Percentiles rank a stretch among this genome's conserved stretches.
These are phyloP conservation scores for Halcyon smyrnensis DNA, from an alignment of 2,797 vertebrate genomes.

Conservation along the genomic window DNA sequence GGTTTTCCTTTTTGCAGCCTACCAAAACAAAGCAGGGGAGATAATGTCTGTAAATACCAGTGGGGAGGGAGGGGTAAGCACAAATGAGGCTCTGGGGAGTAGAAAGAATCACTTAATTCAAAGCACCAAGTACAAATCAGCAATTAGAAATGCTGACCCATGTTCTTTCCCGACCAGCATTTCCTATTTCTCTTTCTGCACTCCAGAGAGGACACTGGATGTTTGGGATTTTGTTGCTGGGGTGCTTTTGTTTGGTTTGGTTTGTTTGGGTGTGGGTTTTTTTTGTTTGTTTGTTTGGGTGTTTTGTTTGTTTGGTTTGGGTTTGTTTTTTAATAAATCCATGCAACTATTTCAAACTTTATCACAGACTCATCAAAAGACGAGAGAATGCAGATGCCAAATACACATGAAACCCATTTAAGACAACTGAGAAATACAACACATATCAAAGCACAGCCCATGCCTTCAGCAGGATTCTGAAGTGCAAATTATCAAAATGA, in stretches of 20 bases:
- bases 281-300: too few species aligned
- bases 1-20: background rate
- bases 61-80: background rate
- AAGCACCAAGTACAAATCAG: constrained; percentile 24
- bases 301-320: too few species aligned
- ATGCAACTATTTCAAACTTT: background rate
- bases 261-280: too few species aligned
- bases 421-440: background rate
- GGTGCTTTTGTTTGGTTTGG: background rate
- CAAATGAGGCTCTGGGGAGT: background rate
- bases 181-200: background rate
- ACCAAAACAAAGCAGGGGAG: background rate
- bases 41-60: background rate
- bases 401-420: background rate
- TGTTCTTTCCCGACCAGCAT: background rate
- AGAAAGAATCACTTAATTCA: constrained; percentile 12
- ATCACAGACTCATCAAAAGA: background rate
- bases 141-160: background rate
- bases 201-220: background rate
- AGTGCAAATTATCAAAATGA: background rate
- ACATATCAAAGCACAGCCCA: background rate
- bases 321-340: background rate
- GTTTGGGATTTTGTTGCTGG: background rate
- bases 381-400: background rate
- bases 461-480: background rate